Evolutionary conservation across 2,888 invertebrate genomes (phyloP).

Genomic region (Cartodere bifasciata): DNA sequence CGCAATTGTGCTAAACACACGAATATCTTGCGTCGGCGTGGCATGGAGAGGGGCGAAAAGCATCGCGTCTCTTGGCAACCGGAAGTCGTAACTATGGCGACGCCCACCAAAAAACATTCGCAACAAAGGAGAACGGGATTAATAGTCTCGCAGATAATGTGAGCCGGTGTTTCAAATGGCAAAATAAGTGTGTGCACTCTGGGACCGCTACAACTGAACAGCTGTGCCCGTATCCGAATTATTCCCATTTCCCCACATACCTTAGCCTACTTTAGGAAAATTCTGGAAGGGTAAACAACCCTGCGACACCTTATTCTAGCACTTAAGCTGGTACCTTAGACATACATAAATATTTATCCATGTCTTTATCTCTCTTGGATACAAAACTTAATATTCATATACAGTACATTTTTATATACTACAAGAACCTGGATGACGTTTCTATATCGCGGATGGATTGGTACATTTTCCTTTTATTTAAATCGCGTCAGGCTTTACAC

Average conservation of each 20-base stretch:
- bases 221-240: conserved; percentile 15
- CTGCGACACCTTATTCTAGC: no score
- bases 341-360: no score
- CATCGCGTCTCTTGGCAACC: conserved; percentile 31
- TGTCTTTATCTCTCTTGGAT: no score
- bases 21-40: conserved; percentile 25
- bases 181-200: conserved; percentile 29
- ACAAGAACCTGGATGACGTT: no score
- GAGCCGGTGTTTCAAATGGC: conserved; percentile 33
- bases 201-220: conserved; percentile 18
- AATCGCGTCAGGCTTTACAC: no score
- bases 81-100: conserved; percentile 33
- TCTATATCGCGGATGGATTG: no score
- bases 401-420: no score
- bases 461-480: no score
- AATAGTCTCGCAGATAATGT: conserved; percentile 35
- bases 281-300: no score
- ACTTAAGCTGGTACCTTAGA: no score
- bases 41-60: conserved; percentile 20
- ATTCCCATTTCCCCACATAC: conserved; percentile 9
- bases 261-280: no score
- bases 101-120: conserved; percentile 35
- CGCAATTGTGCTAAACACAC: conserved; percentile 30
- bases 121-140: conserved; percentile 35
- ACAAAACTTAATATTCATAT: no score